phyloP scores from a whole-genome alignment of 2,113 vertebrate genomes.

The Trogon melanurus region DNA sequence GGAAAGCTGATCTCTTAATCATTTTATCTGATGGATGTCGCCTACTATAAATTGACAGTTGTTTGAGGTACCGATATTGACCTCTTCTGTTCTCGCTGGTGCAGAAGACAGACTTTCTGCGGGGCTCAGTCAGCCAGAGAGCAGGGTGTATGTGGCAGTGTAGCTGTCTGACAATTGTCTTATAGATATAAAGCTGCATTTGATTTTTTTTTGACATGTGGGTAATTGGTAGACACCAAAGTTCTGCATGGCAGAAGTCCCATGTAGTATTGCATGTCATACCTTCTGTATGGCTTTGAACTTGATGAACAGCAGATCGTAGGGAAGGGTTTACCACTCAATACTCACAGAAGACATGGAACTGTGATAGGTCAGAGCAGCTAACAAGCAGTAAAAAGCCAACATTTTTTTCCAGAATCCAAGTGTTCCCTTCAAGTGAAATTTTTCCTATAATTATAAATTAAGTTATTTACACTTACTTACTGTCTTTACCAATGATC shows the following conservation, averaged over 20 bases:
- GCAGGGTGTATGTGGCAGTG: not conserved
- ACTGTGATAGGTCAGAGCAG: not conserved
- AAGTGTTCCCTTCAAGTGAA: not conserved
- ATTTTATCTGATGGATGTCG: conserved; percentile 23
- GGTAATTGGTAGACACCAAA: not conserved
- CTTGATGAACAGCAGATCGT: not conserved
- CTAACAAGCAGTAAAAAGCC: not conserved
- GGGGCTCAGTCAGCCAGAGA: not conserved
- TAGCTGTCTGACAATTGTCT: not conserved
- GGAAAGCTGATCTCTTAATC: conserved; percentile 62
- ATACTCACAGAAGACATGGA: not conserved
- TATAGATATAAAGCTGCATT: not conserved
- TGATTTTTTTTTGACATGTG: not conserved
- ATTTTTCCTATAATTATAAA: not conserved
- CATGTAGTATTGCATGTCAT: accelerated
- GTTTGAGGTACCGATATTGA: conserved; percentile 8
- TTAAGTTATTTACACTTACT: not conserved
- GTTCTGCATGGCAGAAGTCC: not conserved
- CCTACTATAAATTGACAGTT: not conserved
- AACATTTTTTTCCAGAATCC: not conserved
- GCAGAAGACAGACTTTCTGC: not conserved
- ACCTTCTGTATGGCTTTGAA: not conserved
- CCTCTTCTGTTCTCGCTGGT: not conserved
- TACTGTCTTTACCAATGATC: no score
- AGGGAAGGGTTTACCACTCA: not conserved